Conservation (phyloP, 23 tunicate genomes). For the Ascidia mentula region DNA sequence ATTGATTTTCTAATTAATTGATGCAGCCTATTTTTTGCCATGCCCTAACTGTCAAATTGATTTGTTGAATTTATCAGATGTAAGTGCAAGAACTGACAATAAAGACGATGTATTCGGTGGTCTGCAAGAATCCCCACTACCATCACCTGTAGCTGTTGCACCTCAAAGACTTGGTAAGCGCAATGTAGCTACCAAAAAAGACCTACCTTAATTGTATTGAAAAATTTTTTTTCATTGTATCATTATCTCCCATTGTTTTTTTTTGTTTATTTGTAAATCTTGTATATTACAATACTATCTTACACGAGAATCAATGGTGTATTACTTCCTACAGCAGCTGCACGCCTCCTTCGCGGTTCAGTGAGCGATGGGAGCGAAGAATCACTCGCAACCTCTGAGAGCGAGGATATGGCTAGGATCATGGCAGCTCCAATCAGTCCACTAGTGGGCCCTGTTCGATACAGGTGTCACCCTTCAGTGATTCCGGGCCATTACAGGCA, state of each 20-base stretch:
- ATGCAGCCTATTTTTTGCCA: not conserved
- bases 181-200: not conserved
- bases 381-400: slow-evolving; percentile 69
- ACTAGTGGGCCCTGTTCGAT: slow-evolving; percentile 67
- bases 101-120: slow-evolving; percentile 60
- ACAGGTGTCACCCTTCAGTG: slow-evolving; percentile 79
- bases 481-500: slow-evolving; percentile 75
- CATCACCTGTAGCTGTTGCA: slow-evolving; percentile 45
- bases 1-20: not conserved
- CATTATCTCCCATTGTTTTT: not conserved
- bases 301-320: too few species aligned
- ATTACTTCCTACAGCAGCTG: too few species aligned
- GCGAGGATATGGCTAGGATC: slow-evolving; percentile 70
- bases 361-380: slow-evolving; percentile 98
- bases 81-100: slow-evolving; percentile 27
- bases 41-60: not conserved
- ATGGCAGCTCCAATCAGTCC: slow-evolving; percentile 84
- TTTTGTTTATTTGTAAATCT: too few species aligned
- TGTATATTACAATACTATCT: too few species aligned
- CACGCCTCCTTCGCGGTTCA: slow-evolving; percentile 75
- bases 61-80: not conserved
- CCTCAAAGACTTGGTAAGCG: slow-evolving; percentile 47
- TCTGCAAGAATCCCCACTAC: slow-evolving; percentile 78
- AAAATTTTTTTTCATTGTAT: not conserved
- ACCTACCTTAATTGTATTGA: not conserved